phyloP scores from a whole-genome alignment of 2,797 vertebrate genomes.

The Morus bassanus region DNA sequence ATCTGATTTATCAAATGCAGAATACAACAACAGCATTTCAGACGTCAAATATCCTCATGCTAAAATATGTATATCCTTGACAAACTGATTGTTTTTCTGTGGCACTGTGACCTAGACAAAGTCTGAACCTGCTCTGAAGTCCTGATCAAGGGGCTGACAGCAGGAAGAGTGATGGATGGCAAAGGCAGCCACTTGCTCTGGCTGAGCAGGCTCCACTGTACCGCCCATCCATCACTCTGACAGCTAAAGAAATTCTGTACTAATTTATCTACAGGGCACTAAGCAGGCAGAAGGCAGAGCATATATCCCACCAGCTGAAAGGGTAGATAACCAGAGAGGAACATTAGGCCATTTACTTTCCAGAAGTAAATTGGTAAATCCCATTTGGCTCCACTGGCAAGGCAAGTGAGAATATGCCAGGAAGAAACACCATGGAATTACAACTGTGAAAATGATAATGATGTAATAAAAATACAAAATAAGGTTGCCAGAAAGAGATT shows the following conservation, averaged over 20 bases:
- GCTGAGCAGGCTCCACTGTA: constrained; percentile 60
- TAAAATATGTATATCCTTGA: constrained; percentile 57
- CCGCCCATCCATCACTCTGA: constrained; percentile 75
- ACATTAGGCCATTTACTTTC: constrained; percentile 37
- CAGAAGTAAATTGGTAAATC: constrained; percentile 24
- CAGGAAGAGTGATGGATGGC: constrained; percentile 70
- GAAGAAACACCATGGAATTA: not conserved
- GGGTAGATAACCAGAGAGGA: constrained; percentile 52
- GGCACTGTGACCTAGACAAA: constrained; percentile 26
- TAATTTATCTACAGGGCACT: constrained; percentile 70
- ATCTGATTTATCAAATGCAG: not conserved
- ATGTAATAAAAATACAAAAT: not conserved
- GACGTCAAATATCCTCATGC: not conserved
- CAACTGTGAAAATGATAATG: not conserved
- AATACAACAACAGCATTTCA: not conserved
- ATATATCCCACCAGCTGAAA: constrained; percentile 53
- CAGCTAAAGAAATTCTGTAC: constrained; percentile 66
- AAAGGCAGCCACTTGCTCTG: constrained; percentile 51
- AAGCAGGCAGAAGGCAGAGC: constrained; percentile 50
- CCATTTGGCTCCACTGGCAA: not conserved
- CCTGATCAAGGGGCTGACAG: constrained; percentile 40
- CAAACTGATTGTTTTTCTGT: constrained; percentile 49
- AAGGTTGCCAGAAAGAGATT: not conserved
- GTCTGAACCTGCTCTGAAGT: constrained; percentile 13
- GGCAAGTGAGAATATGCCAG: not conserved